phyloP scores from a whole-genome alignment of 2,797 vertebrate genomes.

The Danio aesculapii region DNA sequence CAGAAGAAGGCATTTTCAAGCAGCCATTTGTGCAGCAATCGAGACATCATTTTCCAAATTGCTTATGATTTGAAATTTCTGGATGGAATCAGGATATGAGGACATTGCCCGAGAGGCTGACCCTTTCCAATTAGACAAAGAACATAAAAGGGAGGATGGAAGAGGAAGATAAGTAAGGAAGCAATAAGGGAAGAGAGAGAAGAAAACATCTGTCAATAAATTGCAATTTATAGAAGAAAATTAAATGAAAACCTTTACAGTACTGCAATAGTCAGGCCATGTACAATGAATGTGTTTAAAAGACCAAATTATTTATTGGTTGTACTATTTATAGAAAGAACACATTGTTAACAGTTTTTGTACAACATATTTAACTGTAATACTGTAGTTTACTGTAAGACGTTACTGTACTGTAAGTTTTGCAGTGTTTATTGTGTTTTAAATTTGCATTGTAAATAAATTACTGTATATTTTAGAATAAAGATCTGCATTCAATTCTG shows the following conservation, averaged over 20 bases:
- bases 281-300: neutral
- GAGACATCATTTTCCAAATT: slow-evolving; percentile 42
- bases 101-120: slow-evolving; percentile 30
- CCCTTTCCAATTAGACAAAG: slow-evolving; percentile 39
- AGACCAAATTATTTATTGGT: neutral
- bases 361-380: too few species aligned
- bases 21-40: slow-evolving; percentile 27
- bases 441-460: too few species aligned
- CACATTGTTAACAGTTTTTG: too few species aligned
- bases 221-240: neutral
- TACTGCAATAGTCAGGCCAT: neutral
- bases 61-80: slow-evolving; percentile 28
- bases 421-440: too few species aligned
- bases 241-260: neutral
- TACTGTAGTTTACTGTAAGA: too few species aligned
- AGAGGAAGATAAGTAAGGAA: slow-evolving; percentile 31
- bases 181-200: neutral
- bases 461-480: too few species aligned
- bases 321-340: neutral
- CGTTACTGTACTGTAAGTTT: too few species aligned
- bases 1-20: slow-evolving; percentile 16
- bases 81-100: slow-evolving; percentile 38
- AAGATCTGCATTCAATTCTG: too few species aligned
- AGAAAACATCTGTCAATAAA: neutral
- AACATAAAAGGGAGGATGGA: slow-evolving; percentile 28